phyloP scores from a whole-genome alignment of 2,888 invertebrate species.

The Andrena trimmerana region DNA sequence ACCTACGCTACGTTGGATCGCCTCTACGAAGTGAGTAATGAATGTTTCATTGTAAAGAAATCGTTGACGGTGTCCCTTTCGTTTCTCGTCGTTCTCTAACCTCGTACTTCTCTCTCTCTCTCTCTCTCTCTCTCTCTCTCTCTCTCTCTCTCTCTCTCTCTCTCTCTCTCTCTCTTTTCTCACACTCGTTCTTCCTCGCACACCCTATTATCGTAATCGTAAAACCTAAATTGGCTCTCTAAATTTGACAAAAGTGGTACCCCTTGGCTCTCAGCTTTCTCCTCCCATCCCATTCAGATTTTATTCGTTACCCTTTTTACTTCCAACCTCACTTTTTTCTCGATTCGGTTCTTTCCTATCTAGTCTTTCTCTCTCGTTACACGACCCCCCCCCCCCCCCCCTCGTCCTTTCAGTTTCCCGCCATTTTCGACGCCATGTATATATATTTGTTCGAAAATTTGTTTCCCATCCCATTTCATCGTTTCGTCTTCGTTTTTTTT shows the following conservation, averaged over 20 bases:
- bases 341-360: constrained; percentile 15
- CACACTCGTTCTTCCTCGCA: constrained; percentile 39
- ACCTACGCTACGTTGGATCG: constrained; percentile 69
- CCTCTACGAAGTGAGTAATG: constrained; percentile 69
- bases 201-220: constrained; percentile 61
- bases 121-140: not conserved
- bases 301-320: constrained; percentile 27
- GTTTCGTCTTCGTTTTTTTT: constrained; percentile 64
- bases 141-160: constrained; percentile 9
- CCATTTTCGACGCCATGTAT: constrained; percentile 63
- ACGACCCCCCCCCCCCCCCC: constrained; percentile 15
- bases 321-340: not conserved
- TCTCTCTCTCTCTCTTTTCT: constrained; percentile 23
- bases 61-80: constrained; percentile 43
- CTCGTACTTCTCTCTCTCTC: not conserved
- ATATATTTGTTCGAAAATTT: constrained; percentile 43
- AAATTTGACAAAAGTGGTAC: constrained; percentile 77
- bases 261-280: constrained; percentile 68
- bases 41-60: constrained; percentile 70
- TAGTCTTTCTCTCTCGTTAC: constrained; percentile 5
- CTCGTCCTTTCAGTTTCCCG: constrained; percentile 53
- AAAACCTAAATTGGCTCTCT: constrained; percentile 73
- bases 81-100: not conserved
- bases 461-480: constrained; percentile 36
- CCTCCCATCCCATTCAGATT: constrained; percentile 34